A percentile compares a stretch with the other conserved stretches of the same genome.
Conservation (phyloP, 2,797 vertebrate genomes). For the Clarias laeviceps region DNA sequence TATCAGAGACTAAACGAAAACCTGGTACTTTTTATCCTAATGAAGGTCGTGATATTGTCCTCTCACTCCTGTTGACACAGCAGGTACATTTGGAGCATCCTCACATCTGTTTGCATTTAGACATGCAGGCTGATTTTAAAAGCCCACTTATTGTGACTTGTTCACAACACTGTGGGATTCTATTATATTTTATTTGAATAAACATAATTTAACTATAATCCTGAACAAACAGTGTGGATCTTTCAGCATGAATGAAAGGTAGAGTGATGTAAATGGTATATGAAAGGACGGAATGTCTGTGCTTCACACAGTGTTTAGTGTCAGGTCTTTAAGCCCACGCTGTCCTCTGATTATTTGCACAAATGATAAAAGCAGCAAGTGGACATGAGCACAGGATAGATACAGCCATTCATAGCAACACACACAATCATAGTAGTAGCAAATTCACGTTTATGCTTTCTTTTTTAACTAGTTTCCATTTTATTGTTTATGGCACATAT, state of each 20-base stretch:
- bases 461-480: not conserved
- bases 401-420: slow-evolving; percentile 21
- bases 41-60: slow-evolving; percentile 35
- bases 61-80: slow-evolving; percentile 23
- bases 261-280: slow-evolving; percentile 35
- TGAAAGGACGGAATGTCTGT: slow-evolving; percentile 25
- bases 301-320: slow-evolving; percentile 3
- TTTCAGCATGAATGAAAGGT: slow-evolving; percentile 34
- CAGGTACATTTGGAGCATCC: slow-evolving; percentile 16
- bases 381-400: slow-evolving; percentile 20
- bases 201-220: slow-evolving; percentile 36
- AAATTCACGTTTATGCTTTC: not conserved
- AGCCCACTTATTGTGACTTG: slow-evolving; percentile 14
- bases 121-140: slow-evolving; percentile 18
- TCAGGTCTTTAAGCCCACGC: slow-evolving; percentile 19
- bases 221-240: slow-evolving; percentile 29
- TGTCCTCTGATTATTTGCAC: slow-evolving; percentile 24
- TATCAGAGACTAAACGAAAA: slow-evolving; percentile 4
- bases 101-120: slow-evolving; percentile 25
- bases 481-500: not conserved
- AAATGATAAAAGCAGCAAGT: slow-evolving; percentile 28
- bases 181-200: slow-evolving; percentile 27
- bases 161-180: slow-evolving; percentile 20
- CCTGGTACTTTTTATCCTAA: not conserved
- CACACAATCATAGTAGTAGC: not conserved